A percentile compares a stretch with the other conserved stretches of the same genome.
Conservation (phyloP, 1,140 invertebrate genomes). For the Drosophila pandora region DNA sequence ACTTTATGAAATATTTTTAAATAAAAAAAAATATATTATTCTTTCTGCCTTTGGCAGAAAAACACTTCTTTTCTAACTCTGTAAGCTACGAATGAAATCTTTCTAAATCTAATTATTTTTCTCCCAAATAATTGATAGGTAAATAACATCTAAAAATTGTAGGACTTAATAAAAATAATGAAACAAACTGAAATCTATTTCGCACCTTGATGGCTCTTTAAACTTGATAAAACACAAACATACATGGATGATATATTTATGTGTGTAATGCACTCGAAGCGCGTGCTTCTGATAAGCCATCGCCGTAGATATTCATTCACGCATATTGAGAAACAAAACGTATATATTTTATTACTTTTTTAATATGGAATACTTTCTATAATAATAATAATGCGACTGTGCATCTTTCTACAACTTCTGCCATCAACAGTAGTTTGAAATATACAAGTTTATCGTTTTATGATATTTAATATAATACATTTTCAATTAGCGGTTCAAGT, state of each 20-base stretch:
- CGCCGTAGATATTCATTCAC: conserved; percentile 6
- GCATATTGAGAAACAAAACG: conserved; percentile 68
- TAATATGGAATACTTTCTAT: conserved; percentile 69
- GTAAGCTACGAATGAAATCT: no score
- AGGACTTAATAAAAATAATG: neutral
- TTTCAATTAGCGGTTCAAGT: conserved; percentile 52
- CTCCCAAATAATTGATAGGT: no score
- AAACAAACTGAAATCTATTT: neutral
- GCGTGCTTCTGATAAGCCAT: conserved; percentile 40
- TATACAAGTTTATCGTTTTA: conserved; percentile 68
- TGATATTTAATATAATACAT: conserved; percentile 78
- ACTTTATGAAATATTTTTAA: no score
- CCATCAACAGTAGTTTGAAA: conserved; percentile 58
- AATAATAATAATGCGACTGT: conserved; percentile 70
- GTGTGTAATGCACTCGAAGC: conserved; percentile 18
- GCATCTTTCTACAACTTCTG: conserved; percentile 62
- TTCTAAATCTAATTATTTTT: no score
- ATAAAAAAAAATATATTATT: no score
- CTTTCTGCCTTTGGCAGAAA: no score
- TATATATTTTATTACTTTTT: conserved; percentile 60
- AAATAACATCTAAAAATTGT: no score
- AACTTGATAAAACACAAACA: conserved; percentile 8
- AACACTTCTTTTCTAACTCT: no score
- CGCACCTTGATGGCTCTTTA: no score
- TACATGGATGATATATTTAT: neutral